Base-by-base conservation (phyloP, 2,888 invertebrate genomes). In the Piscicola geometra region DNA sequence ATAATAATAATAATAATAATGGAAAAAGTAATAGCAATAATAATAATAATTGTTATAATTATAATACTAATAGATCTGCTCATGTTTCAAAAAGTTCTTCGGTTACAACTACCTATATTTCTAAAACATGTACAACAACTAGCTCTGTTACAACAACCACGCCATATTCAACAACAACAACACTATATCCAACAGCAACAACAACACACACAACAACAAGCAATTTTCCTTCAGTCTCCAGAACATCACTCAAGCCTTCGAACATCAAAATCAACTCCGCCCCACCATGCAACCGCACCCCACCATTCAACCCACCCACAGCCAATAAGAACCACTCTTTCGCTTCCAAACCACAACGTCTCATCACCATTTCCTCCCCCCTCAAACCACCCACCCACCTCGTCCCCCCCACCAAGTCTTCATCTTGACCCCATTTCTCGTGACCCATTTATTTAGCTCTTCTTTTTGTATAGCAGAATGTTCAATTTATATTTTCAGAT, bases 221-320 rank as follows among this genome's bases (percentile, higher is more conserved):
- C 3, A 56, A 56, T n/a, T 56, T 56, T 56, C n/a, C 60, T 18
- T 25, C 60, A 9, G n/a, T 56, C n/a, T 25, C n/a, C 60, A 56
- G n/a, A 56, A 56, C 60, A 21, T 56, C 60, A 56, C 60, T 56
- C 60, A 56, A 56, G 25, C 60, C 60, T 25, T 25, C n/a, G 60
- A 15, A 9, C 3, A 56, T 56, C 60, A 56, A 56, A 56, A 18
- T 56, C 60, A 56, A 18, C 25, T n/a, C n/a, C n/a, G n/a, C n/a
- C n/a, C n/a, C n/a, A n/a, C n/a, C n/a, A n/a, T n/a, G n/a, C n/a
- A 28, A 64, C 64, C 64, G 64, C 30, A 64, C 64, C n/a, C 9
- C 64, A 12, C 25, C 3, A 64, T 64, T 28, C 64, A 64, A 28
- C 30, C 9, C 30, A 64, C 5, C 30, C 64, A 41, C 41, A 5